These are phyloP conservation scores for Drosophila recens DNA, from an alignment of 2,888 invertebrate species.

Conservation along the genomic window DNA sequence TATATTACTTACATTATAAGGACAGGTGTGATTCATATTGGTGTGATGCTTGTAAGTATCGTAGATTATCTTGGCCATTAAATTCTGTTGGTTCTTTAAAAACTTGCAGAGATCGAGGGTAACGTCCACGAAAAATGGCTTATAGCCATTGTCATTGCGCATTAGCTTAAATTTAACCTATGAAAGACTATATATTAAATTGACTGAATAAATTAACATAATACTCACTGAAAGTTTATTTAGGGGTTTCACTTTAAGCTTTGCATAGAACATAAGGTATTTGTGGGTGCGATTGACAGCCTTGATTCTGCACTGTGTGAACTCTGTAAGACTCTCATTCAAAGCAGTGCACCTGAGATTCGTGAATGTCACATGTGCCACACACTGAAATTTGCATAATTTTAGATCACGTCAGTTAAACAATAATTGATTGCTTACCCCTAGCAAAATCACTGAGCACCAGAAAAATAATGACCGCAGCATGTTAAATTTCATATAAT, in stretches of 20 bases:
- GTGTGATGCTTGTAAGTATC: neutral
- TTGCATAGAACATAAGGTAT: neutral
- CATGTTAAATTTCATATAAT: conserved; percentile 1
- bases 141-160: conserved; percentile 43
- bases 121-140: conserved; percentile 27
- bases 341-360: conserved; percentile 12
- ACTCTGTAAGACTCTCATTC: neutral
- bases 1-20: conserved; percentile 29
- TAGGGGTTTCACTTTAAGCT: neutral
- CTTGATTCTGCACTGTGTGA: conserved; percentile 11
- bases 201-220: neutral
- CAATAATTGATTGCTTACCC: conserved; percentile 9
- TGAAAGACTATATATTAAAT: neutral
- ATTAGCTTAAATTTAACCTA: conserved; percentile 21
- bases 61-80: conserved; percentile 22
- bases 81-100: conserved; percentile 15
- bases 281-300: conserved; percentile 35
- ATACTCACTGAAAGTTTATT: conserved; percentile 4
- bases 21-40: conserved; percentile 55
- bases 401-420: rapidly evolving
- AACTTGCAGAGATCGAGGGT: conserved; percentile 37
- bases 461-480: conserved; percentile 2
- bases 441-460: neutral
- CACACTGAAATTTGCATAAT: conserved; percentile 5
- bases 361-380: conserved; percentile 25